Base-by-base conservation (phyloP, 2,113 vertebrate genomes). In the Semicossyphus pulcher region DNA sequence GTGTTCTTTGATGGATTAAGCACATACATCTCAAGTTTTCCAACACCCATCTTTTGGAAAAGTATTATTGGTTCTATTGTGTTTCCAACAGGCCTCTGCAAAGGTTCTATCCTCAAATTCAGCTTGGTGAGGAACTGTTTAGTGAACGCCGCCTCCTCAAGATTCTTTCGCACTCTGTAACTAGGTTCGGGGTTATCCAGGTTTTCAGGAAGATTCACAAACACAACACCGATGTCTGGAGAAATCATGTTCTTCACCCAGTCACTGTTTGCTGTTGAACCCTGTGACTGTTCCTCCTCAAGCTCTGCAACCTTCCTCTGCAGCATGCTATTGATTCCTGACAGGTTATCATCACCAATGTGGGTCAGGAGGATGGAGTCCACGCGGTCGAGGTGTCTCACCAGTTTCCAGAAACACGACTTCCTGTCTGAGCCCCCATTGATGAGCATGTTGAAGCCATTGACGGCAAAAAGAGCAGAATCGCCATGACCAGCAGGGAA, bases 161-260 rank as follows among this genome's bases (percentile, higher is more conserved):
- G 80, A 54, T 94, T 97, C 76, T 91, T 95, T 53, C 96, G 94
- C 63, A 97, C 94, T 88, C 91, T 94, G 72, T 94, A 89, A 65
- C 92, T 95, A 44, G 95, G 94, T 75, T 96, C 94, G 59, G 95
- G 87, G 68, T 88, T 96, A 65, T 93, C 96, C 81, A 98, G 78
- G 34, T 94, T 96, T 88, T 98, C 96, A 16, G 97, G 97, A 42
- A 96, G 88, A 62, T 99, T 99, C 59, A 97, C 95, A 89, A 99
- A 99, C 36, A 98, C 95, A 67, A 98, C 95, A 10, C 97, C 97
- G 58, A 99, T 91, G 84, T 99, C 97, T 47, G 97, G 97, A 53
- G 97, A 99, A 78, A 99, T 99, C 84, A 97, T 95, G 88, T 98
- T 99, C 92, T 99, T 99, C 93, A 96, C 95, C 96, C 96, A 98